Evolutionary conservation across 2,888 invertebrate species (phyloP).

Genomic region (Epistrophe eligans): DNA sequence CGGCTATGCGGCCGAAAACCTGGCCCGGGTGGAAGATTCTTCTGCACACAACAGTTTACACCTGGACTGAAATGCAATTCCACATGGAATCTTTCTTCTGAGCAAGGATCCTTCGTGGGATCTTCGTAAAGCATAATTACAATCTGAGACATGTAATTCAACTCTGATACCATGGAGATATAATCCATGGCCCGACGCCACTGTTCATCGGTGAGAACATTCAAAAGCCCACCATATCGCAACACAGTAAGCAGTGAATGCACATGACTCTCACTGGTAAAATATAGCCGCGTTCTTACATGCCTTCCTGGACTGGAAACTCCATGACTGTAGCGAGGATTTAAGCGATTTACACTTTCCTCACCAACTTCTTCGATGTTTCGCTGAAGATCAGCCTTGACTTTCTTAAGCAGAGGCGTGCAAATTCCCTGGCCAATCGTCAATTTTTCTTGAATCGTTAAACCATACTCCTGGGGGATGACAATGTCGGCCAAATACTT

Average conservation of each 20-base stretch:
- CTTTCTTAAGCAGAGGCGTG: slow-evolving; percentile 97
- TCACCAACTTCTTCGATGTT: slow-evolving; percentile 97
- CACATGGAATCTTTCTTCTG: slow-evolving; percentile 97
- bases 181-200: slow-evolving; percentile 99
- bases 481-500: slow-evolving; percentile 99
- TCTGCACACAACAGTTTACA: slow-evolving; percentile 97
- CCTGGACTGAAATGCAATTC: slow-evolving; percentile 99
- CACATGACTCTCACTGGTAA: slow-evolving; percentile 99
- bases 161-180: slow-evolving; percentile 97
- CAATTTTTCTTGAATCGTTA: slow-evolving; percentile 97
- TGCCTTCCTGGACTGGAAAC: slow-evolving; percentile 99
- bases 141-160: slow-evolving; percentile 99
- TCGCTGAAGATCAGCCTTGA: slow-evolving; percentile 95
- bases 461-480: slow-evolving; percentile 99
- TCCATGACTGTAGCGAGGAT: slow-evolving; percentile 98
- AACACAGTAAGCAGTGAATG: slow-evolving; percentile 98
- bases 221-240: slow-evolving; percentile 94
- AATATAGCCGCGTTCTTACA: slow-evolving; percentile 99
- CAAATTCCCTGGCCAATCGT: slow-evolving; percentile 99
- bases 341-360: slow-evolving; percentile 97
- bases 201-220: slow-evolving; percentile 96
- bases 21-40: slow-evolving; percentile 96
- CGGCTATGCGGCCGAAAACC: slow-evolving; percentile 96
- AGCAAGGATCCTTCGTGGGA: slow-evolving; percentile 96
- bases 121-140: slow-evolving; percentile 99